These are phyloP conservation scores for Diploptera punctata DNA, from an alignment of 2,888 invertebrate genomes.

Conservation along the genomic window DNA sequence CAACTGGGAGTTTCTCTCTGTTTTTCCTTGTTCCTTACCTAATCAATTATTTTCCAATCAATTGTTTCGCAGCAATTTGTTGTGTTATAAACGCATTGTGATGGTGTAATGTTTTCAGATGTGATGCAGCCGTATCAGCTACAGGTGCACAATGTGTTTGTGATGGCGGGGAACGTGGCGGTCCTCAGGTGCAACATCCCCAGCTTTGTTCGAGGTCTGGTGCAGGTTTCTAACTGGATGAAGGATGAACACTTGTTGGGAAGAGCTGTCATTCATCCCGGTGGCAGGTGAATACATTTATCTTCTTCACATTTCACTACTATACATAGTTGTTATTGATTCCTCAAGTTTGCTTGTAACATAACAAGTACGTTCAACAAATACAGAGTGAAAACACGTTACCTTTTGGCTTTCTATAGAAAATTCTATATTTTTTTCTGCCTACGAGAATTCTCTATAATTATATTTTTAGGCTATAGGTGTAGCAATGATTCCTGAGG, in stretches of 20 bases:
- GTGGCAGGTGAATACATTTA: constrained; percentile 45
- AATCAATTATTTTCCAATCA: not conserved
- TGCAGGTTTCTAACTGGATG: constrained; percentile 47
- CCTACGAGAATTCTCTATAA: too few species aligned
- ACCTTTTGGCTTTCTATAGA: too few species aligned
- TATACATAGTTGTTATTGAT: too few species aligned
- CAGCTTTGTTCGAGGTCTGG: constrained; percentile 41
- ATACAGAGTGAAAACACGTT: too few species aligned
- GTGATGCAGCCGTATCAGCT: constrained; percentile 47
- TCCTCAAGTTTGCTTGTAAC: too few species aligned
- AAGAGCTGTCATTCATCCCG: constrained; percentile 43
- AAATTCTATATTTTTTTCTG: too few species aligned
- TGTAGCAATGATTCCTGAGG: too few species aligned
- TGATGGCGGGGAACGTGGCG: constrained; percentile 50
- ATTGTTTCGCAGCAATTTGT: not conserved
- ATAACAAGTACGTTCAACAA: too few species aligned
- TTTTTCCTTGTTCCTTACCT: not conserved
- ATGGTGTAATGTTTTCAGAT: constrained; percentile 47
- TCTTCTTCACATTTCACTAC: too few species aligned
- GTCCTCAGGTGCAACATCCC: constrained; percentile 49
- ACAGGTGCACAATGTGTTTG: constrained; percentile 48
- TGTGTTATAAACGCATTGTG: not conserved
- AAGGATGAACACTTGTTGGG: constrained; percentile 46
- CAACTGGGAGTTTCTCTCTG: too few species aligned
- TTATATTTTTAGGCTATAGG: too few species aligned